phyloP scores from a whole-genome alignment of 2,888 invertebrate species.

The Nemurella pictetii region DNA sequence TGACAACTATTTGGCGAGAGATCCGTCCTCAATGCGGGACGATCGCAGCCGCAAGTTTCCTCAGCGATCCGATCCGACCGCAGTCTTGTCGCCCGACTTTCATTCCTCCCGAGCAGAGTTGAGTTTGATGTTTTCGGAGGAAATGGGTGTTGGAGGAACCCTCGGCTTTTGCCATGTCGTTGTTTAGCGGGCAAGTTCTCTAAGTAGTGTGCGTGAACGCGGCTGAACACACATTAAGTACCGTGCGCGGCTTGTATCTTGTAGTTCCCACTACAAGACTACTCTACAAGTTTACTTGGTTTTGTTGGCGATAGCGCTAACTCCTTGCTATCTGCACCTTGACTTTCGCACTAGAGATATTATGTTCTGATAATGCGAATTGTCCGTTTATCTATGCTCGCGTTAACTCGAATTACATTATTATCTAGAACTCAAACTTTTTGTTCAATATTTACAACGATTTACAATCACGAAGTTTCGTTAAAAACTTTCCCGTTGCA shows the following conservation, averaged over 20 bases:
- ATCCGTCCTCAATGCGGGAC: not conserved
- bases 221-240: not conserved
- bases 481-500: too few relatives aligned
- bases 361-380: not conserved
- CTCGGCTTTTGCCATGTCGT: too few relatives aligned
- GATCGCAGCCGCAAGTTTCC: not conserved
- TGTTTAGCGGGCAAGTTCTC: not conserved
- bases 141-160: not conserved
- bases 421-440: not conserved
- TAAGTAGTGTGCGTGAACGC: not conserved
- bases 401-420: not conserved
- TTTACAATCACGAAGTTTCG: too few relatives aligned
- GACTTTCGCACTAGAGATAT: not conserved
- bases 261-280: too few relatives aligned
- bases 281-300: not conserved
- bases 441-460: too few relatives aligned
- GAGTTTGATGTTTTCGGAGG: not conserved
- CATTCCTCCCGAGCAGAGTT: not conserved
- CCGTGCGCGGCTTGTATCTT: too few relatives aligned
- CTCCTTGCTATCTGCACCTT: not conserved
- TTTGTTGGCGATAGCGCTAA: not conserved
- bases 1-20: not conserved
- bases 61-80: not conserved
- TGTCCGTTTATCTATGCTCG: not conserved
- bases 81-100: not conserved